Conservation (phyloP, 2,888 invertebrate species). For the Lycia hirtaria region DNA sequence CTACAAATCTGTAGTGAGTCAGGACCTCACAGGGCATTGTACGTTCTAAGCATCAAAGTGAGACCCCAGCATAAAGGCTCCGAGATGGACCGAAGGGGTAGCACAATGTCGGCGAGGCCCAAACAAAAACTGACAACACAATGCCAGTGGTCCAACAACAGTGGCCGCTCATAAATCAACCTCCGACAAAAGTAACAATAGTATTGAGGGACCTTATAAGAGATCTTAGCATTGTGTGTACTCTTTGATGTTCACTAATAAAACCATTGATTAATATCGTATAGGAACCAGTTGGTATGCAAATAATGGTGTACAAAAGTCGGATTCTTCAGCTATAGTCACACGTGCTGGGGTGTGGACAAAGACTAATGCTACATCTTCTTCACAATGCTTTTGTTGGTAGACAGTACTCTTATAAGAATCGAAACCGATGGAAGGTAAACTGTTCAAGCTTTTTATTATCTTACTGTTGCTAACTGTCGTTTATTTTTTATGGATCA, state of each 20-base stretch:
- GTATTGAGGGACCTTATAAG: constrained; percentile 85
- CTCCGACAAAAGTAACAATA: constrained; percentile 85
- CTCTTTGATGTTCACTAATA: constrained; percentile 86
- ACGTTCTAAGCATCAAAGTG: constrained; percentile 80
- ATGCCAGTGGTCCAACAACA: constrained; percentile 83
- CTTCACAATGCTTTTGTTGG: constrained; percentile 72
- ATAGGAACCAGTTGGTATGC: constrained; percentile 84
- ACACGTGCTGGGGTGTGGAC: constrained; percentile 78
- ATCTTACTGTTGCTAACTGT: constrained; percentile 33
- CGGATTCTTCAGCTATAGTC: constrained; percentile 71
- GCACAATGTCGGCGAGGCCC: constrained; percentile 82
- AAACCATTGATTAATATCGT: constrained; percentile 86
- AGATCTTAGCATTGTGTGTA: constrained; percentile 84
- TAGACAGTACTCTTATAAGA: constrained; percentile 58
- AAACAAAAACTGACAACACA: constrained; percentile 85
- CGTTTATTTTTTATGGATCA: constrained; percentile 30
- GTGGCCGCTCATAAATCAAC: constrained; percentile 85
- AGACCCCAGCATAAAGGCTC: constrained; percentile 81
- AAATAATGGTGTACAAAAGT: constrained; percentile 76
- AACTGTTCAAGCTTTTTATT: constrained; percentile 14
- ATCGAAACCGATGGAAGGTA: constrained; percentile 34
- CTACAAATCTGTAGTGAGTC: constrained; percentile 60
- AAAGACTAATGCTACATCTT: constrained; percentile 79
- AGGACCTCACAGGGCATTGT: constrained; percentile 68
- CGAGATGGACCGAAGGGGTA: constrained; percentile 80